Base-by-base conservation (phyloP, 2,888 invertebrate species). In the Chymomyza amoena region DNA sequence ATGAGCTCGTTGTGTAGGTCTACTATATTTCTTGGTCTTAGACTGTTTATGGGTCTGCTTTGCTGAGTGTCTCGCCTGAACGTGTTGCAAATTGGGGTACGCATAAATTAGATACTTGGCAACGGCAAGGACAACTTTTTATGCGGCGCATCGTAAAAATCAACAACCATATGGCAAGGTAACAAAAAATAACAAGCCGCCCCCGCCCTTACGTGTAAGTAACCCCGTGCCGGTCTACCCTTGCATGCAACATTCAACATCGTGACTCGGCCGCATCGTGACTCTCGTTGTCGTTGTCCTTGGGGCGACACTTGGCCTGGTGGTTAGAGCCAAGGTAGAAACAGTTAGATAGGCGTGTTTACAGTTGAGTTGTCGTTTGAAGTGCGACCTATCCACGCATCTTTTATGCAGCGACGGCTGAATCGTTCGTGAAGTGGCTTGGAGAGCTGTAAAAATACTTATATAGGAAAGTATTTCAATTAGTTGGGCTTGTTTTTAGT, bases 101-200 rank as follows among this genome's bases (percentile, higher is more conserved):
- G 65, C 76, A 75, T 75, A 75, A 76, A 75, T 75, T 76, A 76
- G 76, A 70, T 61, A 57, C 57, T 25, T 25, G 62, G 68, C 61
- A 67, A 51, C 50, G 71, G 76, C 57, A 57, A 45, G 45, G 39
- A 50, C 54, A 74, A 75, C 67, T 75, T 75, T 45, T 72, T 63
- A 45, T 61, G 64, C 15, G 57, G 45, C 59, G 54, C 63, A 69
- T 87, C 83, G 79, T 87, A 86, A 87, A 87, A 87, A 72, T 79
- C 88, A 79, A 83, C 79, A 64, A 64, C 86, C 83, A 84, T 88
- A 88, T 84, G 83, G 88, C 69, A 70, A 81, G 87, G 87, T 88
- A 84, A 88, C 83, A 84, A 86, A 83, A 83, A 86, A 84, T 88
- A 84, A 83, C 88, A 88, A 88, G 88, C 81, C 61, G 54, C 32